These are phyloP conservation scores for Aphis craccivora DNA, from an alignment of 1,140 invertebrate genomes.

Conservation along the genomic window DNA sequence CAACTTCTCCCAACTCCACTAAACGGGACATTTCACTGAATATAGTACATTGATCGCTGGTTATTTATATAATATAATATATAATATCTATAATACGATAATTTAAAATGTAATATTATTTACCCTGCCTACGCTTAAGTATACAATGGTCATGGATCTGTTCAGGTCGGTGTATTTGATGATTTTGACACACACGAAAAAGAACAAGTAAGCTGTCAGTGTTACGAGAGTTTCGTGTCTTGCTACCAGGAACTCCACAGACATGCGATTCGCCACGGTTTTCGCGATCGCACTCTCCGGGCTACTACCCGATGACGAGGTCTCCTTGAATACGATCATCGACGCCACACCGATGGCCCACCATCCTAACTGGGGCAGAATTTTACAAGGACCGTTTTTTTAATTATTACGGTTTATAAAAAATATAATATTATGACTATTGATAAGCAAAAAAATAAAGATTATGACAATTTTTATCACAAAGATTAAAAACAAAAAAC, in stretches of 20 bases:
- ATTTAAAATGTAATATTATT: background rate
- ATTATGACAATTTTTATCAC: too few species aligned
- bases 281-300: background rate
- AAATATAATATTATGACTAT: too few species aligned
- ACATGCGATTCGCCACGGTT: background rate
- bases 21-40: too few species aligned
- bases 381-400: background rate
- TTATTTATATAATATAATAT: background rate
- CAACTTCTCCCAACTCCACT: background rate
- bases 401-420: background rate
- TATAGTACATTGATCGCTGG: too few species aligned
- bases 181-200: background rate
- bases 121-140: conserved; percentile 39
- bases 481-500: too few species aligned
- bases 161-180: conserved; percentile 35
- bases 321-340: background rate
- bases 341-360: background rate
- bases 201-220: background rate
- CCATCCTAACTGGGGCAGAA: background rate
- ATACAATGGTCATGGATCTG: conserved; percentile 15
- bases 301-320: background rate
- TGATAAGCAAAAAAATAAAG: too few species aligned
- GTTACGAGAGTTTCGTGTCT: background rate
- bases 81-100: background rate
- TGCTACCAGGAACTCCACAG: background rate